Evolutionary conservation across 2,888 invertebrate species (phyloP), one percentile per base, ranked within the genome.

Genomic region (Cheilosia vernalis): DNA sequence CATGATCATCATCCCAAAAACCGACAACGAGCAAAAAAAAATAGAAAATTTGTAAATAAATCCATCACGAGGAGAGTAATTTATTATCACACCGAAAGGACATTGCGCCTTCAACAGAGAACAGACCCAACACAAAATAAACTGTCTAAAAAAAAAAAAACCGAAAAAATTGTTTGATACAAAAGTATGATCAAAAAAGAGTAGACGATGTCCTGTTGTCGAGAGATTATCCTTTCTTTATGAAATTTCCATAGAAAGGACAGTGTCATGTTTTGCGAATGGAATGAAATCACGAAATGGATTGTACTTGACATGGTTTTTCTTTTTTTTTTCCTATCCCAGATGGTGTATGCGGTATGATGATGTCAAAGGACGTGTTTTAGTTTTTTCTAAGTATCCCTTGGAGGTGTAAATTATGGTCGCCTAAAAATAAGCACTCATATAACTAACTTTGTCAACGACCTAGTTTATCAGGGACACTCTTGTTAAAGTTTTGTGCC

Each of bases 21-120:
- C 58, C 21, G 58, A 49, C 53, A 33, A 15, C 9, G 30, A 30
- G 2, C 9, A 30, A 53, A 63, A 74, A 27, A 66, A 67, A 58
- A 58, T 51, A 60, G 42, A 76, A 81, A 73, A 66, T 49, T 66
- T 67, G 19, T 19, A 77, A 80, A 85, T 85, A 85, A 85, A 81
- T 85, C 85, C 72, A 72, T 85, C 67, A 72, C 66, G 61, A 76
- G 72, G 19, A 67, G 55, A 67, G 76, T 81, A 85, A 85, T 85
- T 85, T 85, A 85, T 85, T 77, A 44, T 66, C 76, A 49, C 55
- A 51, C 81, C 61, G 76, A 80, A 77, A 85, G 81, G 85, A 81
- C 77, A 67, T 72, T 72, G 61, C 70, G 61, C 70, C 70, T 40
- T 80, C 55, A 21, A 17, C 13, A n/a, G 56, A 64, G 47, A 15